Percentiles rank a stretch among this genome's conserved stretches.
Conservation (phyloP, 2,797 vertebrate species). For the Gephyroberyx darwinii region DNA sequence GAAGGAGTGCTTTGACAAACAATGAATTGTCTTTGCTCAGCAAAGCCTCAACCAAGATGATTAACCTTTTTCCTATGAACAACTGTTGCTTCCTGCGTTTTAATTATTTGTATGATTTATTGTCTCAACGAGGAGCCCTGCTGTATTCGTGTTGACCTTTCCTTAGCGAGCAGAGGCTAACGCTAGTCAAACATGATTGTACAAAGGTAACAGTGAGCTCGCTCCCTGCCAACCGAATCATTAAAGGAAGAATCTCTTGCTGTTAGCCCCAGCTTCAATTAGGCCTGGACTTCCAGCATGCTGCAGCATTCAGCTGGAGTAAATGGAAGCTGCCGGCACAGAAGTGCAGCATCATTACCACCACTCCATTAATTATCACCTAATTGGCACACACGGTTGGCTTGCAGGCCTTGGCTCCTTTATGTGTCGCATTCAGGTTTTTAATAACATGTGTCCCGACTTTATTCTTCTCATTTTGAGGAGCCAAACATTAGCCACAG, state of each 20-base stretch:
- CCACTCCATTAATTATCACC: constrained; percentile 88
- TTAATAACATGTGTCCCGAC: constrained; percentile 69
- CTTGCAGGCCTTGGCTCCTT: constrained; percentile 66
- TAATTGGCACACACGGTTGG: constrained; percentile 85
- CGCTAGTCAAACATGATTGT: constrained; percentile 37
- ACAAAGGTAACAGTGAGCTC: constrained; percentile 69
- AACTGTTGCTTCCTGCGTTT: constrained; percentile 13
- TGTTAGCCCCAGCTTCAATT: constrained; percentile 83
- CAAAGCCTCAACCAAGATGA: constrained; percentile 20
- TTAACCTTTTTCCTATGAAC: constrained; percentile 31
- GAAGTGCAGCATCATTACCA: constrained; percentile 85
- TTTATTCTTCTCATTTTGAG: constrained; percentile 73
- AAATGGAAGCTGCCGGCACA: constrained; percentile 84
- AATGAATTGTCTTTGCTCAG: constrained; percentile 15
- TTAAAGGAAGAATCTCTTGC: constrained; percentile 89
- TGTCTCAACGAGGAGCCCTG: constrained; percentile 40
- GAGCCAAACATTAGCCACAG: constrained; percentile 82
- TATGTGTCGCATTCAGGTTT: constrained; percentile 76
- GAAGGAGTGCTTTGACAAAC: constrained; percentile 3
- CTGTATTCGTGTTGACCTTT: constrained; percentile 78
- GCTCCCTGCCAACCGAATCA: constrained; percentile 92
- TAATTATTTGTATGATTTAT: constrained; percentile 51
- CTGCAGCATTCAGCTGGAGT: constrained; percentile 83
- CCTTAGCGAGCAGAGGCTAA: constrained; percentile 49
- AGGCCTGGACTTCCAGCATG: constrained; percentile 75